These are phyloP conservation scores for Eupithecia vulgata DNA, from an alignment of 2,888 invertebrate species.

Conservation along the genomic window DNA sequence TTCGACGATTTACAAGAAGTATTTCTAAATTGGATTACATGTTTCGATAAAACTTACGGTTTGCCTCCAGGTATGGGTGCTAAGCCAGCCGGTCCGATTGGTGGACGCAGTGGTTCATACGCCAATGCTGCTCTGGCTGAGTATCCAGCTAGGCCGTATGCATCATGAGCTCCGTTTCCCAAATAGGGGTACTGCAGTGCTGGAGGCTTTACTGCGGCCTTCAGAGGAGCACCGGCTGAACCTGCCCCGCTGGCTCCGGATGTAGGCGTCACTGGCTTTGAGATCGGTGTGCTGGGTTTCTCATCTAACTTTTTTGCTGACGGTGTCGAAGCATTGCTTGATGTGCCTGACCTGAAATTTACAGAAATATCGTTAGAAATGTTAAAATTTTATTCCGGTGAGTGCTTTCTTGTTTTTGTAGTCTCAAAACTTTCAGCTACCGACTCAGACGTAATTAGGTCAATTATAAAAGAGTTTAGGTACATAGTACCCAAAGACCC, in stretches of 20 bases:
- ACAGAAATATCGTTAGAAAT: not conserved
- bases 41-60: conserved; percentile 87
- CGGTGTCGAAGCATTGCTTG: conserved; percentile 95
- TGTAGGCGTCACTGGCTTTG: conserved; percentile 95
- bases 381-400: not conserved
- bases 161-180: conserved; percentile 79
- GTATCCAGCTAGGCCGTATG: conserved; percentile 79
- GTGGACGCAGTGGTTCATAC: conserved; percentile 79
- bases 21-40: conserved; percentile 21
- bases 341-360: conserved; percentile 89
- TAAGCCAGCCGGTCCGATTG: conserved; percentile 83
- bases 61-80: conserved; percentile 92
- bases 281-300: conserved; percentile 95
- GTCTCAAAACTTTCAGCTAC: not conserved
- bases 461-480: conserved; percentile 19
- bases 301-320: conserved; percentile 94
- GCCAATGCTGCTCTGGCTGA: conserved; percentile 80
- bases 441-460: not conserved
- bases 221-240: conserved; percentile 82
- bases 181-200: conserved; percentile 86
- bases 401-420: not conserved
- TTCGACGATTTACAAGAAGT: conserved; percentile 7
- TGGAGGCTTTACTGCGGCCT: conserved; percentile 85
- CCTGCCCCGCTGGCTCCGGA: conserved; percentile 85
- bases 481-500: conserved; percentile 12